Evolutionary conservation across 1,140 invertebrate genomes (phyloP).

Genomic region (Neodiprion lecontei): DNA sequence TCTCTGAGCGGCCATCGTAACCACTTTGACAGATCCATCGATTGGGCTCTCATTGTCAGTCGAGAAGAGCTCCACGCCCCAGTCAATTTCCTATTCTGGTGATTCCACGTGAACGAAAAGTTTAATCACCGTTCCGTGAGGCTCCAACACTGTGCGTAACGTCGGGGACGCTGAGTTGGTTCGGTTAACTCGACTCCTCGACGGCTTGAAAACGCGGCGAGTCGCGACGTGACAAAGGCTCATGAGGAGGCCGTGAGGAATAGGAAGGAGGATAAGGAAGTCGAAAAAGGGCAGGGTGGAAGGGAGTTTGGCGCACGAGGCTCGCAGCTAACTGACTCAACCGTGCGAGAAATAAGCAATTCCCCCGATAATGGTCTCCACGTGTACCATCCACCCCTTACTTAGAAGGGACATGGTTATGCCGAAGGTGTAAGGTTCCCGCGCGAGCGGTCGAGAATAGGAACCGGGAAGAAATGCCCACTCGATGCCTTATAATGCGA

Average conservation of each 20-base stretch:
- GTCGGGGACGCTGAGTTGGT: neutral
- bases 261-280: neutral
- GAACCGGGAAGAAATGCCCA: neutral
- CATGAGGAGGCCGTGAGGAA: neutral
- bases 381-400: neutral
- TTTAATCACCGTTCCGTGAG: slow-evolving; percentile 13
- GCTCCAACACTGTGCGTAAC: slow-evolving; percentile 11
- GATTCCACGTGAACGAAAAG: neutral
- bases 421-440: neutral
- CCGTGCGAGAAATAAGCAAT: slow-evolving; percentile 21
- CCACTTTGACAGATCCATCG: too few species aligned
- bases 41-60: too few species aligned
- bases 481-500: too few species aligned
- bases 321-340: slow-evolving; percentile 14
- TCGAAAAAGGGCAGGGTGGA: neutral
- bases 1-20: too few species aligned
- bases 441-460: neutral
- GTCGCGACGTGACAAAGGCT: too few species aligned
- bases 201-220: too few species aligned
- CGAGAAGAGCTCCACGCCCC: too few species aligned
- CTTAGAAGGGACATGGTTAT: neutral
- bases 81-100: too few species aligned
- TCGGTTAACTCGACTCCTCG: too few species aligned
- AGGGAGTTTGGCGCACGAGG: neutral
- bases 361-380: neutral